Conservation (phyloP, 2,888 invertebrate genomes). For the Synergus japonicus region DNA sequence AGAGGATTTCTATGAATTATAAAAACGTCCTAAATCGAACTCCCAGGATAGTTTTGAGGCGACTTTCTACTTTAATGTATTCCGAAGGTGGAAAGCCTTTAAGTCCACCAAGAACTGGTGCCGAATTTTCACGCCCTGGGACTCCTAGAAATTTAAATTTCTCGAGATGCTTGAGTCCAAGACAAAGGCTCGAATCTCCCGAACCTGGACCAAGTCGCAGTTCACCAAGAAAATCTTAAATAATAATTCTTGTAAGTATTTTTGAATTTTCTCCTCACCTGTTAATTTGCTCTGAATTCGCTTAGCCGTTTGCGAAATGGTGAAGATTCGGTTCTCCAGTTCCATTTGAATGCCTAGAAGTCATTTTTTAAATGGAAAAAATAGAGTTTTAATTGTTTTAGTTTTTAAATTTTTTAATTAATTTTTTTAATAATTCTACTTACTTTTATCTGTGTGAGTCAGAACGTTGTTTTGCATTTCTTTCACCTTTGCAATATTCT, state of each 20-base stretch:
- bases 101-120: constrained; percentile 46
- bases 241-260: background rate
- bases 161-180: constrained; percentile 40
- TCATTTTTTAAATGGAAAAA: constrained; percentile 37
- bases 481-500: constrained; percentile 72
- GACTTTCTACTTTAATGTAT: constrained; percentile 64
- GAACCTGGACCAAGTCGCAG: constrained; percentile 57
- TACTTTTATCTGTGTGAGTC: constrained; percentile 73
- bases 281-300: constrained; percentile 80
- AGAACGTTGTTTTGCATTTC: constrained; percentile 78
- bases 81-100: constrained; percentile 52
- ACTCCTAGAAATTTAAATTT: constrained; percentile 45
- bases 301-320: constrained; percentile 79
- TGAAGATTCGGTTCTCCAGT: constrained; percentile 80
- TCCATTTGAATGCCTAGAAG: constrained; percentile 81
- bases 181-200: constrained; percentile 41
- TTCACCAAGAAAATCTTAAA: constrained; percentile 43
- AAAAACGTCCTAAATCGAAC: constrained; percentile 35
- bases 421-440: constrained; percentile 38
- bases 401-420: background rate
- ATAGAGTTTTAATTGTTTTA: background rate
- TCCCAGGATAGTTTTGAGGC: constrained; percentile 63
- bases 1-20: background rate
- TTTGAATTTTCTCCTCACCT: constrained; percentile 64
- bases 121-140: constrained; percentile 12